A percentile compares a stretch with the other conserved stretches of the same genome.
Evolutionary conservation across 2,888 invertebrate species (phyloP).

Genomic region (Hypena proboscidalis): DNA sequence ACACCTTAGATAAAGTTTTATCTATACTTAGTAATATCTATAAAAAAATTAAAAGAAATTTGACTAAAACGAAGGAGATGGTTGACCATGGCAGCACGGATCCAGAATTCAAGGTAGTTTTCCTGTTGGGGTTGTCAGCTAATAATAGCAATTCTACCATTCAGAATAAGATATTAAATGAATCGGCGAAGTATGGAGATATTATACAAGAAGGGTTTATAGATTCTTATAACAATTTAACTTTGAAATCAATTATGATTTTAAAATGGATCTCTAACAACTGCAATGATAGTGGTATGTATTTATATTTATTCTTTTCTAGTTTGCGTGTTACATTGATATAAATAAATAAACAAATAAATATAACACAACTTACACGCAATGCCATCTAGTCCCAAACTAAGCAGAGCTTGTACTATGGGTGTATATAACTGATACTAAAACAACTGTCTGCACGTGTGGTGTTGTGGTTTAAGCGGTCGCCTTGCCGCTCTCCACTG

Average conservation of each 20-base stretch:
- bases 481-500: too few relatives aligned
- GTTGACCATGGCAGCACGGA: conserved; percentile 37
- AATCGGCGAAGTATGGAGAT: conserved; percentile 88
- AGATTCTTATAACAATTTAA: conserved; percentile 94
- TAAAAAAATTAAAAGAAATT: too few relatives aligned
- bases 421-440: too few relatives aligned
- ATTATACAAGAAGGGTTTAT: conserved; percentile 93
- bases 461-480: too few relatives aligned
- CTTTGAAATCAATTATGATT: conserved; percentile 93
- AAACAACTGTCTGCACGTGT: too few relatives aligned
- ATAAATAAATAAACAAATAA: too few relatives aligned
- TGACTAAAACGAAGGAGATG: conserved; percentile 44
- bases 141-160: conserved; percentile 84
- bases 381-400: too few relatives aligned
- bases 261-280: conserved; percentile 91
- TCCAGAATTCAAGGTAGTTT: conserved; percentile 68
- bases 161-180: conserved; percentile 87
- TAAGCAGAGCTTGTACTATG: too few relatives aligned
- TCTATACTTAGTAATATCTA: conserved; percentile 54
- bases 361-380: too few relatives aligned
- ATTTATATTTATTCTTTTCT: too few relatives aligned
- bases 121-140: conserved; percentile 86
- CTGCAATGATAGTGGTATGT: conserved; percentile 85
- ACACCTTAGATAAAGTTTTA: conserved; percentile 69
- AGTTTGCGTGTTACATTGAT: too few relatives aligned